phyloP scores from a whole-genome alignment of 2,888 invertebrate species.

The Caenorhabditis sp. region DNA sequence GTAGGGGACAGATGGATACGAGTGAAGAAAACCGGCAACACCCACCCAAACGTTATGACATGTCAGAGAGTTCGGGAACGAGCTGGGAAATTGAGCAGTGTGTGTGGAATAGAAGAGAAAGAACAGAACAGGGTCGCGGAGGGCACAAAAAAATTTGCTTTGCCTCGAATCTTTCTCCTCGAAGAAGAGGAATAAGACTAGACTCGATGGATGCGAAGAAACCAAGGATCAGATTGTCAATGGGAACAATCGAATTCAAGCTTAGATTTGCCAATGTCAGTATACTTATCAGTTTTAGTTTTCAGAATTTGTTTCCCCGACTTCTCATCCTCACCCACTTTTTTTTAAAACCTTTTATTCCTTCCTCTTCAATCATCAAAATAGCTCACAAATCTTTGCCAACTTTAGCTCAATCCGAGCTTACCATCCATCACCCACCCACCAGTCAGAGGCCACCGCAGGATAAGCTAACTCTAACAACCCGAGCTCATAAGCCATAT shows the following conservation, averaged over 20 bases:
- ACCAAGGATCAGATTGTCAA: conserved; percentile 45
- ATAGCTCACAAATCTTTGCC: background rate
- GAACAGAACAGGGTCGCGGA: conserved; percentile 37
- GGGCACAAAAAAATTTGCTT: conserved; percentile 29
- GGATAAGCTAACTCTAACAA: background rate
- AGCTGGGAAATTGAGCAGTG: conserved; percentile 63
- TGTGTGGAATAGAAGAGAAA: conserved; percentile 47
- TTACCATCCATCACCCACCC: conserved; percentile 3
- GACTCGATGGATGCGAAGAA: conserved; percentile 9
- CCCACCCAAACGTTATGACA: conserved; percentile 57
- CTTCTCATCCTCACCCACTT: background rate
- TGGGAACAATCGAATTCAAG: too few relatives aligned
- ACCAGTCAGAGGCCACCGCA: background rate
- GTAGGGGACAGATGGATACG: background rate
- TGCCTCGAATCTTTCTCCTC: background rate
- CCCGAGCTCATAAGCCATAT: background rate
- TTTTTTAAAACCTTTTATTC: too few relatives aligned
- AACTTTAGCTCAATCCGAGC: background rate
- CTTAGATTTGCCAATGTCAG: too few relatives aligned
- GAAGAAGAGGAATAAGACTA: too few relatives aligned
- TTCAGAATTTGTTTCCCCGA: too few relatives aligned
- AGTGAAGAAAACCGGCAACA: conserved; percentile 31
- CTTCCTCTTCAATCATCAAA: background rate
- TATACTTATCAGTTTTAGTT: too few relatives aligned
- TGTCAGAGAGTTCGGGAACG: conserved; percentile 29